Percentiles rank a stretch among this genome's conserved stretches.
Evolutionary conservation across 2,113 vertebrate genomes (phyloP).

Genomic region (Gallinago jamesoni): DNA sequence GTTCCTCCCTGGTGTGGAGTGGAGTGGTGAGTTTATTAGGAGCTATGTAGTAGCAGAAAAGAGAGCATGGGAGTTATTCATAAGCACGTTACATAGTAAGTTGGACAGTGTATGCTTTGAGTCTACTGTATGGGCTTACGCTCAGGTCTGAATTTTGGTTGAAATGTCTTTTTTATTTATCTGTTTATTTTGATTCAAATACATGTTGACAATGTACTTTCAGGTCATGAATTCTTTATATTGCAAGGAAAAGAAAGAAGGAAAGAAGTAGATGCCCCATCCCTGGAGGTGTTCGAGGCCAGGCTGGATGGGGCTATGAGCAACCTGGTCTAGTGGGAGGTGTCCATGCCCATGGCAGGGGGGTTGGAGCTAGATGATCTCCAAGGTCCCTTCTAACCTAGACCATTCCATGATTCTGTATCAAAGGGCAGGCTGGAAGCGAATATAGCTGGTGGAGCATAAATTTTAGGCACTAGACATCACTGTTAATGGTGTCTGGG

Average conservation of each 20-base stretch:
- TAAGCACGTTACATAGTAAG: not conserved
- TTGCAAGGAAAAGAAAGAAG: not conserved
- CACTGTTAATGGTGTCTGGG: not conserved
- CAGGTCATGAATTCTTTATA: not conserved
- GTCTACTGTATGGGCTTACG: not conserved
- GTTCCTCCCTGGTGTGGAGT: not conserved
- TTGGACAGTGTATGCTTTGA: fast-evolving
- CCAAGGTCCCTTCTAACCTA: not conserved
- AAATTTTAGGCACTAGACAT: not conserved
- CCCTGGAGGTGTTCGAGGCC: not conserved
- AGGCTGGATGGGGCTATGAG: not conserved
- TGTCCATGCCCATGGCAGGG: not conserved
- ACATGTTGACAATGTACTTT: not conserved
- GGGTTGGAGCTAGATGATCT: not conserved
- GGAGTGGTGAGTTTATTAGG: not conserved
- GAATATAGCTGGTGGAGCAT: not conserved
- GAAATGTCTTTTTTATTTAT: not conserved
- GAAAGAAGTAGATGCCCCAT: not conserved
- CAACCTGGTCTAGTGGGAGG: not conserved
- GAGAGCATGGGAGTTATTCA: not conserved
- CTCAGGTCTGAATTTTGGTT: not conserved
- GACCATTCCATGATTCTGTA: not conserved
- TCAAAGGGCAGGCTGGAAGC: not conserved
- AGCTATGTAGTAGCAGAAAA: not conserved
- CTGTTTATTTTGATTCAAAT: not conserved